Base-by-base conservation (phyloP, 92 coral and sea anemone species). In the Parazoanthus swiftii region DNA sequence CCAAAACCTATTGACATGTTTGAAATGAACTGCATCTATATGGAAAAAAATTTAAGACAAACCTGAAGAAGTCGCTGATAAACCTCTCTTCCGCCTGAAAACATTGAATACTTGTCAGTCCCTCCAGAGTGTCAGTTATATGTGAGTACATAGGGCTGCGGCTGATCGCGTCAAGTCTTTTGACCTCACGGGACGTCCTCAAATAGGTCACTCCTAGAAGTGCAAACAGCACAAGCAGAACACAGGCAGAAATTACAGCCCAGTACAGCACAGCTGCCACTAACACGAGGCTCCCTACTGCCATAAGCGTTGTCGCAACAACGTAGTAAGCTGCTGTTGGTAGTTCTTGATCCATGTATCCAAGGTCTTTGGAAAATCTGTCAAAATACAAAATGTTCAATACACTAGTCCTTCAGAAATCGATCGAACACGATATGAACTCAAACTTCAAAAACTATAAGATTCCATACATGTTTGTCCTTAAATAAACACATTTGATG, bases 71-170 rank as follows among this genome's bases (percentile, higher is more conserved):
- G 36, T 63, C 85, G 23, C 68, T 65, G 18, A 66, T 42, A 23
- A 63, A 81, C 42, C 85, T 59, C 15, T 65, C 51, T 21, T 81
- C 85, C 20, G 85, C 75, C 54, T 65, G 48, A 63, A 81, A 81
- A 75, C 85, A 81, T 6, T 81, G 85, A 81, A 81, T 65, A 33
- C 85, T 81, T 37, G 85, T 81, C 50, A 81, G 26, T 1, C 85
- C 85, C 29, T 81, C 74, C 74, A 81, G 39, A 59, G 85, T 81
- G 74, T 81, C 85, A 16, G 38, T 81, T 33, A 81, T 6, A 8
- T 81, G 85, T 25, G 85, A 81, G 74, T 81, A 81, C 29, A 81
- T 39, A 21, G 85, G 85, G 54, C 85, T 81, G 9, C 85, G 85
- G 75, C 54, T 81, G 3, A 81, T n/a, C 18, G 85, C 85, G 15